Conservation (phyloP, 2,888 invertebrate species). For the Drosophila melanocephala region DNA sequence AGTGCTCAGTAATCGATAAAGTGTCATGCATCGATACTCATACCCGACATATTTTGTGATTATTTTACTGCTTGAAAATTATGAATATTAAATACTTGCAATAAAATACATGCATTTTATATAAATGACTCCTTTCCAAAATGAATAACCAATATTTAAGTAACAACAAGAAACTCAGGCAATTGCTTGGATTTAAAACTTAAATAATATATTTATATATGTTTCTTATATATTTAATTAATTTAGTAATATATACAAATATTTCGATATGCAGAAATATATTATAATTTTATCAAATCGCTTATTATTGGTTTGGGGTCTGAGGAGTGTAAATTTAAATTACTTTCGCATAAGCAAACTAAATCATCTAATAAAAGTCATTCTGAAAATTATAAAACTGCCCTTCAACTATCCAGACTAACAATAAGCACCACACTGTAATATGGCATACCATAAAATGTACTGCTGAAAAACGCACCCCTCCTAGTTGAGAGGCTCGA, state of each 20-base stretch:
- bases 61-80: background rate
- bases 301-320: background rate
- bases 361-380: background rate
- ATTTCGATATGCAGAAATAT: background rate
- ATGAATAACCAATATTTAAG: no score
- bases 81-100: background rate
- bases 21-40: background rate
- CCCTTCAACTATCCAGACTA: background rate
- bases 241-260: background rate
- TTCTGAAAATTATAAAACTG: background rate
- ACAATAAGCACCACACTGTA: background rate
- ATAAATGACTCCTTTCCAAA: no score
- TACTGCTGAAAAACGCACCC: slow-evolving; percentile 25
- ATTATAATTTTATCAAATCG: background rate
- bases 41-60: background rate
- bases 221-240: background rate
- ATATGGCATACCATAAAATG: background rate
- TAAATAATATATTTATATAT: background rate
- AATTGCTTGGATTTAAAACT: background rate
- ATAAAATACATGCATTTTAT: background rate
- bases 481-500: slow-evolving; percentile 18
- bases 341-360: background rate
- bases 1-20: background rate
- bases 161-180: no score
- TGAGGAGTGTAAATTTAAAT: background rate